A percentile compares a stretch with the other conserved stretches of the same genome.
phyloP scores from a whole-genome alignment of 2,797 vertebrate genomes.

The Sebastes matsubarae region DNA sequence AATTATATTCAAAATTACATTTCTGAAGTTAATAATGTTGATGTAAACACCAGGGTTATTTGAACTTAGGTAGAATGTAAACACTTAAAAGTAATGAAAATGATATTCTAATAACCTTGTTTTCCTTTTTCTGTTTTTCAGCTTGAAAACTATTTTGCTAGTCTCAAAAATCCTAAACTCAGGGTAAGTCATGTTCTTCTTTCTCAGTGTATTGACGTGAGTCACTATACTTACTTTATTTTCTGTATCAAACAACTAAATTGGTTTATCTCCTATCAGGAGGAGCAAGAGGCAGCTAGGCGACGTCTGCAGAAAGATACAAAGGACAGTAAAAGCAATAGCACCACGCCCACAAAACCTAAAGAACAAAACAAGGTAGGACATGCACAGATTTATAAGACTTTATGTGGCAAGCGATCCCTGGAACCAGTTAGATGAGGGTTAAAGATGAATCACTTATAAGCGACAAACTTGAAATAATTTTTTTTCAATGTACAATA shows the following conservation, averaged over 20 bases:
- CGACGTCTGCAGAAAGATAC: constrained; percentile 92
- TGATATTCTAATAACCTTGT: neutral
- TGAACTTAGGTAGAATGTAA: neutral
- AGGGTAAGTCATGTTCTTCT: constrained; percentile 88
- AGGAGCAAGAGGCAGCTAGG: constrained; percentile 97
- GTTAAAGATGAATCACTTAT: neutral
- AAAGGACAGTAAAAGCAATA: constrained; percentile 94
- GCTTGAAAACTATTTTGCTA: constrained; percentile 99
- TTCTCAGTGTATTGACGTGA: neutral
- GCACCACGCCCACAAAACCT: constrained; percentile 93
- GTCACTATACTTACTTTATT: neutral
- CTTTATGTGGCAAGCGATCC: neutral
- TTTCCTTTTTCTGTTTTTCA: constrained; percentile 67
- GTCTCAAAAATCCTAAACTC: constrained; percentile 99
- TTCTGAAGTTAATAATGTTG: neutral
- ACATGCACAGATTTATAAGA: neutral
- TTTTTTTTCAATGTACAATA: neutral
- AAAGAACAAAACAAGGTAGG: constrained; percentile 90
- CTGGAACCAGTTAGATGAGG: no score
- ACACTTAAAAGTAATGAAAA: neutral
- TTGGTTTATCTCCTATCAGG: constrained; percentile 74
- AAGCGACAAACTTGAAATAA: no score
- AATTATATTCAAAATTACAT: neutral
- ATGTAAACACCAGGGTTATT: neutral
- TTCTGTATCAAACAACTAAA: neutral